Evolutionary conservation across 30 jellyfish, hydroid and myxozoan genomes (phyloP).

Genomic region (Cassiopea andromeda): DNA sequence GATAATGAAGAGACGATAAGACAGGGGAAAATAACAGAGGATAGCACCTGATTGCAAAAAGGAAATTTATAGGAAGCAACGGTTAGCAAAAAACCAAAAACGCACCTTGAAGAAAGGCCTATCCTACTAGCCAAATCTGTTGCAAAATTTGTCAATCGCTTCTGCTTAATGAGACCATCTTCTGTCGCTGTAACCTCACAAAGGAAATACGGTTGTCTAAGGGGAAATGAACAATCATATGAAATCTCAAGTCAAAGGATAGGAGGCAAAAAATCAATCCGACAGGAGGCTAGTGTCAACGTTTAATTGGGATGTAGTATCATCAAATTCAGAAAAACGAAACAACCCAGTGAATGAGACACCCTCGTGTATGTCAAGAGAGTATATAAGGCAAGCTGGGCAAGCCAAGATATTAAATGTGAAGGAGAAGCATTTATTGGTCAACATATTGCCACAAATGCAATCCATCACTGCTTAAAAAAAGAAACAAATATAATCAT

Average conservation of each 20-base stretch:
- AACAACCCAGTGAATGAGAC: too few relatives aligned
- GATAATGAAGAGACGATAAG: background rate
- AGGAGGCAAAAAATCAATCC: background rate
- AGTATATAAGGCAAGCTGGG: too few relatives aligned
- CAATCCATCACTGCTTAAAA: too few relatives aligned
- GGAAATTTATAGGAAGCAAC: background rate
- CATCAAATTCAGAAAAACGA: too few relatives aligned
- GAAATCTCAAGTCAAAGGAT: background rate
- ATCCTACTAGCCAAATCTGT: constrained; percentile 86
- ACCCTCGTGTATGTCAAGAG: too few relatives aligned
- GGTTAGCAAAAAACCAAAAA: background rate
- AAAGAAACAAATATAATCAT: too few relatives aligned
- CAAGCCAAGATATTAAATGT: too few relatives aligned
- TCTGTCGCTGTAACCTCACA: constrained; percentile 92
- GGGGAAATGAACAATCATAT: background rate
- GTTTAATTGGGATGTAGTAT: too few relatives aligned
- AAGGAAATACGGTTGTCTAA: constrained; percentile 84
- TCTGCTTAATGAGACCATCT: constrained; percentile 93
- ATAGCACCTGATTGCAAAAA: background rate
- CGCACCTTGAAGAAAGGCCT: constrained; percentile 86
- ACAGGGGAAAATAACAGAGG: background rate
- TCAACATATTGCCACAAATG: too few relatives aligned
- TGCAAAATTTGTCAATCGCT: constrained; percentile 76
- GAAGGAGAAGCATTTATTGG: too few relatives aligned
- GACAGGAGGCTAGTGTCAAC: too few relatives aligned